Conservation (phyloP, 1,140 invertebrate species). For the Holotrichia oblita region DNA sequence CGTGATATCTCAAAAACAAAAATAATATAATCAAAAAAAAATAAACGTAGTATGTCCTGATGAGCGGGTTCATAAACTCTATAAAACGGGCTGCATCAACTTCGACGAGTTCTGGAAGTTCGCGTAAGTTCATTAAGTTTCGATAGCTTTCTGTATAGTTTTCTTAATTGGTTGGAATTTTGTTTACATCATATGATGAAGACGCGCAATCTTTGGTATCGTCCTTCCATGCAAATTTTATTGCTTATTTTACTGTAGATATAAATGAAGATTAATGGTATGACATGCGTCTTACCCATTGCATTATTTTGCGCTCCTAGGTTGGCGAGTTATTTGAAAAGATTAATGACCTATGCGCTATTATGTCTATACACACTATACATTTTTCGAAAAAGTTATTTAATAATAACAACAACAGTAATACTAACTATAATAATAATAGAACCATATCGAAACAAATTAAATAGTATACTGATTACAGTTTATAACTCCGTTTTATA, state of each 20-base stretch:
- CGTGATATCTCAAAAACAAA: conserved; percentile 6
- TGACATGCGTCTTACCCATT: too few species aligned
- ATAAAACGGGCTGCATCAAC: conserved; percentile 53
- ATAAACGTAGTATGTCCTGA: conserved; percentile 49
- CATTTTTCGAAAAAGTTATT: too few species aligned
- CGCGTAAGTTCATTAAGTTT: conserved; percentile 31
- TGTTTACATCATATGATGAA: neutral
- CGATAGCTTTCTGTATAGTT: neutral
- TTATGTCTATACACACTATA: too few species aligned
- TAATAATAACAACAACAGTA: too few species aligned
- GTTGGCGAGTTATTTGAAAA: too few species aligned
- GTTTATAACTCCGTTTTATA: too few species aligned
- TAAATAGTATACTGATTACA: too few species aligned
- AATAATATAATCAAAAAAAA: neutral
- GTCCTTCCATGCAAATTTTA: neutral
- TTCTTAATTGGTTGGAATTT: neutral
- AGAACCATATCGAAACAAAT: too few species aligned
- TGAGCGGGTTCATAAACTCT: conserved; percentile 58
- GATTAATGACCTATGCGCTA: too few species aligned
- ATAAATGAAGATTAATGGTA: neutral
- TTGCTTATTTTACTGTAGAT: neutral
- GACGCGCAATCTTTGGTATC: neutral
- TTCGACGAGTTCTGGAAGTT: conserved; percentile 22
- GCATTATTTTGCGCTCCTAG: too few species aligned
- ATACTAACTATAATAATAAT: too few species aligned